A percentile compares a stretch with the other conserved stretches of the same genome.
Conservation (phyloP, 2,888 invertebrate genomes). For the Antheraea assamensis region DNA sequence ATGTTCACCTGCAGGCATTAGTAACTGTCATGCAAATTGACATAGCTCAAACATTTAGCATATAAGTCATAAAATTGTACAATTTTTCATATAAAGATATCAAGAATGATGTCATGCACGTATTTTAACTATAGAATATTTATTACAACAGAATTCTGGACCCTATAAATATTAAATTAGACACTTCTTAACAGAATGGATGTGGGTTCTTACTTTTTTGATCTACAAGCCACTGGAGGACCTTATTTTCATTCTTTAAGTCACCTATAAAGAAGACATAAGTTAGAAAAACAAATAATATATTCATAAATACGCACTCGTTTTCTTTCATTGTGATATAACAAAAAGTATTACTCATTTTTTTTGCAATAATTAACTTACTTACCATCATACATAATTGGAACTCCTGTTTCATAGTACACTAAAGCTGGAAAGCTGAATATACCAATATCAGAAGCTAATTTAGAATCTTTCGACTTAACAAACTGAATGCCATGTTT, state of each 20-base stretch:
- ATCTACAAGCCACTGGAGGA: conserved; percentile 97
- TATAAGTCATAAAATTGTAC: conserved; percentile 66
- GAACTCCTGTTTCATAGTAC: conserved; percentile 96
- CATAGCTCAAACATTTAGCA: conserved; percentile 81
- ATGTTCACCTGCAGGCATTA: conserved; percentile 84
- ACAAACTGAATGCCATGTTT: conserved; percentile 96
- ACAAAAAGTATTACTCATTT: background rate
- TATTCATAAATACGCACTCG: background rate
- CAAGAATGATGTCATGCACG: conserved; percentile 81
- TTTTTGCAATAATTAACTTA: conserved; percentile 74
- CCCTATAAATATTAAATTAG: conserved; percentile 44
- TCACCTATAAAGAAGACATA: conserved; percentile 88
- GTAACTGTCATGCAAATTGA: conserved; percentile 84
- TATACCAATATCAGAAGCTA: conserved; percentile 95
- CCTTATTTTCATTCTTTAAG: conserved; percentile 96
- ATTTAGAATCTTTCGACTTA: conserved; percentile 93
- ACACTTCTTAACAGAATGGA: conserved; percentile 73
- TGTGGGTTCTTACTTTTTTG: conserved; percentile 96
- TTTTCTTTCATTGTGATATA: conserved; percentile 3
- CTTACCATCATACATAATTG: conserved; percentile 98
- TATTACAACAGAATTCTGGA: conserved; percentile 43
- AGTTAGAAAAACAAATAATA: conserved; percentile 29
- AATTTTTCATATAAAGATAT: conserved; percentile 43
- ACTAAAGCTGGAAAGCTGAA: conserved; percentile 96
- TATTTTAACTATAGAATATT: conserved; percentile 57